Percentiles rank a stretch among this genome's conserved stretches.
Evolutionary conservation across 2,797 vertebrate species (phyloP).

Genomic region (Catostomus latipinnis): DNA sequence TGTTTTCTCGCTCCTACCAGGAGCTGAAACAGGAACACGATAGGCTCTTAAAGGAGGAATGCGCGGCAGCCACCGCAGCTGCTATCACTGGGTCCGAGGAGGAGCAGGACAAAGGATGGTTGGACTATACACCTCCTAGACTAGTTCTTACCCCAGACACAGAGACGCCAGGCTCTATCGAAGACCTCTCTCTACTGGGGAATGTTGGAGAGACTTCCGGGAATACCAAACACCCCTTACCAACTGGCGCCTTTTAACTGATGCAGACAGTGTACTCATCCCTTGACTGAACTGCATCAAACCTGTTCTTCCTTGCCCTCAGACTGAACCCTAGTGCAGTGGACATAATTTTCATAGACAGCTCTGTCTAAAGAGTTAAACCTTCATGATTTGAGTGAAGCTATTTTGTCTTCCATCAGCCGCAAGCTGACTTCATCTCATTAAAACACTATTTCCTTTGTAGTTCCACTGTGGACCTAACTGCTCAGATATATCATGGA

Average conservation of each 20-base stretch:
- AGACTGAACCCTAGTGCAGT: conserved; percentile 11
- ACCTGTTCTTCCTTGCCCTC: conserved; percentile 28
- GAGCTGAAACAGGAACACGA: conserved; percentile 93
- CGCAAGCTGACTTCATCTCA: conserved; percentile 52
- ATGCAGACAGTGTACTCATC: neutral
- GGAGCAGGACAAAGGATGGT: conserved; percentile 48
- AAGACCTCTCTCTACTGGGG: conserved; percentile 70
- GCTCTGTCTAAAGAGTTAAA: neutral
- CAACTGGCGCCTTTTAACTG: conserved; percentile 75
- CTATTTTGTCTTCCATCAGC: conserved; percentile 61
- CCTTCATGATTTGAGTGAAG: conserved; percentile 28
- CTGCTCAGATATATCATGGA: conserved; percentile 19
- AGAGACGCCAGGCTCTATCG: conserved; percentile 66
- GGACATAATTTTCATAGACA: conserved; percentile 23
- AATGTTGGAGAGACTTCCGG: conserved; percentile 66
- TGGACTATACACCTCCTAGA: conserved; percentile 58
- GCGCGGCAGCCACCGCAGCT: conserved; percentile 67
- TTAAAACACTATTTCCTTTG: conserved; percentile 33
- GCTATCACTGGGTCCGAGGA: conserved; percentile 42
- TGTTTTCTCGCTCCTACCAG: conserved; percentile 95
- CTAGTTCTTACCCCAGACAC: conserved; percentile 63
- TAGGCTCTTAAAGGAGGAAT: conserved; percentile 83
- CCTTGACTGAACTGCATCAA: conserved; percentile 26
- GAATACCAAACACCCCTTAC: conserved; percentile 74
- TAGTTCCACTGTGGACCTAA: conserved; percentile 41